phyloP scores from a whole-genome alignment of 2,113 vertebrate genomes.

The human region GRCh38 chr9:81969001-81969500 shows the following conservation, averaged over 20 bases:
- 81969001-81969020: not conserved
- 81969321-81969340: not conserved
- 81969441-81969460: constrained; percentile 18
- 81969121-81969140: not conserved
- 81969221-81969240: not conserved
- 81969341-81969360: not conserved
- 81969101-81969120: constrained; percentile 18
- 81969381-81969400: not conserved
- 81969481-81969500: not conserved
- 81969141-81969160: not conserved
- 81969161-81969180: constrained; percentile 22
- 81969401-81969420: not conserved
- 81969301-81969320: not conserved
- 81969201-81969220: not conserved
- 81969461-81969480: not conserved
- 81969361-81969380: not conserved
- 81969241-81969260: not conserved
- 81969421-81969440: not conserved
- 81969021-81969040: not conserved
- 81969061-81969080: constrained; percentile 64
- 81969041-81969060: not conserved
- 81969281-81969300: not conserved
- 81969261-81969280: not conserved
- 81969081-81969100: constrained; percentile 67
- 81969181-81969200: not conserved